Percentiles rank a stretch among this genome's conserved stretches.
phyloP scores from a whole-genome alignment of 1,140 invertebrate species.

The Ladona fulva region DNA sequence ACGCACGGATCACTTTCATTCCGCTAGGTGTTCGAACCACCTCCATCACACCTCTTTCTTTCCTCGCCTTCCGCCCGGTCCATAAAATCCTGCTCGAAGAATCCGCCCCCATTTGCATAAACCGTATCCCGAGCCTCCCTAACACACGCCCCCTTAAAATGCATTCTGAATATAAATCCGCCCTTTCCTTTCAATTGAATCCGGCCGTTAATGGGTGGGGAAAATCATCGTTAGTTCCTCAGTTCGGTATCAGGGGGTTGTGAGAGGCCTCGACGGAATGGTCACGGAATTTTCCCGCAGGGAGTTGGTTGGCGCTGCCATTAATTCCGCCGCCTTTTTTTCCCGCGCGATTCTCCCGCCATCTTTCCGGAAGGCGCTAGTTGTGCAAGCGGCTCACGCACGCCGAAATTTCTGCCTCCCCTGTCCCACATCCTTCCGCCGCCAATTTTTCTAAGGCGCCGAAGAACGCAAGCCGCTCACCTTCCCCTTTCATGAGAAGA shows the following conservation, averaged over 20 bases:
- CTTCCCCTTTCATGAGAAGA: too few species aligned
- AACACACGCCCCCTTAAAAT: background rate
- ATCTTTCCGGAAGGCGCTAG: background rate
- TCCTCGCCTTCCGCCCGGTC: background rate
- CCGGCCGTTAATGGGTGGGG: background rate
- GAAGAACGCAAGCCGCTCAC: too few species aligned
- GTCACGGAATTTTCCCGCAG: background rate
- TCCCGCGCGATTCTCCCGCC: background rate
- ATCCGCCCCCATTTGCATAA: background rate
- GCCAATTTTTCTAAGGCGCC: too few species aligned
- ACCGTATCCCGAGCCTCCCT: background rate
- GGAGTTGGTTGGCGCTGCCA: background rate
- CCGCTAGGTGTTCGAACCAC: background rate
- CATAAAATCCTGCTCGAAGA: background rate
- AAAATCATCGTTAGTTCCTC: background rate
- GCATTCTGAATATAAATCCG: conserved; percentile 9
- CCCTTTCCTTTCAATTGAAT: background rate
- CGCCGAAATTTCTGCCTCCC: too few species aligned
- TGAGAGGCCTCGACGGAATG: background rate
- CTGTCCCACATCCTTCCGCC: too few species aligned
- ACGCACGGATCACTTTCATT: background rate
- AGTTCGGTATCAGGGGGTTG: background rate
- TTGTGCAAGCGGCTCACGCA: background rate
- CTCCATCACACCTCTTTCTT: background rate
- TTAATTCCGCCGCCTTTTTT: background rate